A percentile compares a stretch with the other conserved stretches of the same genome.
Evolutionary conservation across 1,140 invertebrate genomes (phyloP).

Genomic region (Leptopilina boulardi): DNA sequence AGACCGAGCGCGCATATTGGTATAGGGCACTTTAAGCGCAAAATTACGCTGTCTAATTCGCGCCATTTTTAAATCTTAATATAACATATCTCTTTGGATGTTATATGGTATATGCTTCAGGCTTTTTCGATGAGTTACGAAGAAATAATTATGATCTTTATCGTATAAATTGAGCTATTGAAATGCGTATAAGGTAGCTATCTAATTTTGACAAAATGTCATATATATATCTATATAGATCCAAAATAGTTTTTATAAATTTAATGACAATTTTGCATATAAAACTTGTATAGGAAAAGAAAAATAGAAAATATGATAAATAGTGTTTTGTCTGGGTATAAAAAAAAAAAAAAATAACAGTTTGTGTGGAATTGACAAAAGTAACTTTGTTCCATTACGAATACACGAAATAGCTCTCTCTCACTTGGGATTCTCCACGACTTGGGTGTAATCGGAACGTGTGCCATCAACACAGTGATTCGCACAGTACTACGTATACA

Average conservation of each 20-base stretch:
- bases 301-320: no score
- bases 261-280: no score
- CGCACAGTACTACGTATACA: no score
- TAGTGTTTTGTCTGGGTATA: no score
- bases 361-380: constrained; percentile 1
- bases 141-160: constrained; percentile 31
- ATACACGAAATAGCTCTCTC: constrained; percentile 29
- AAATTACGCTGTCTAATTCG: constrained; percentile 55
- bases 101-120: constrained; percentile 46
- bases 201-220: neutral
- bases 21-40: constrained; percentile 49
- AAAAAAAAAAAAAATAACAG: neutral
- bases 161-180: constrained; percentile 27
- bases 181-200: neutral
- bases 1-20: no score
- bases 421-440: constrained; percentile 7
- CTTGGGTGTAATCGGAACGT: constrained; percentile 19
- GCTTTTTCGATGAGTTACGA: constrained; percentile 31
- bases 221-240: no score
- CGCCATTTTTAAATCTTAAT: constrained; percentile 48
- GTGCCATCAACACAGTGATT: neutral
- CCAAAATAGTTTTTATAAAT: no score
- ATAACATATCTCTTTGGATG: no score
- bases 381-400: constrained; percentile 15
- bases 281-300: no score